phyloP scores from a whole-genome alignment of 2,888 invertebrate genomes.

The Oscheius onirici region DNA sequence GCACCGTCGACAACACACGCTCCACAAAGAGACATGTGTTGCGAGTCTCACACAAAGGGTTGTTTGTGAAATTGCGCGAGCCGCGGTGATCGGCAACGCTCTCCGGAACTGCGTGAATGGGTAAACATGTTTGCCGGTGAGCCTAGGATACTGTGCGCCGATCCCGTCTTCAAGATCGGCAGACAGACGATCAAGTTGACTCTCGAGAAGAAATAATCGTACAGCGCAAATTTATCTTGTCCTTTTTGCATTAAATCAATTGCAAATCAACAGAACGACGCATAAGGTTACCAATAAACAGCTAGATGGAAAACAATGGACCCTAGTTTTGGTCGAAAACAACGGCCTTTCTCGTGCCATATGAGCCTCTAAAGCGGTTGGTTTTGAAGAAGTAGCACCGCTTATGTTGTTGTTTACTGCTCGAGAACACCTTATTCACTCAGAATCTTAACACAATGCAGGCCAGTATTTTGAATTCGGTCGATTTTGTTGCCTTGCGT shows the following conservation, averaged over 20 bases:
- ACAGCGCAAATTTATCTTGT: background rate
- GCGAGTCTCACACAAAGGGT: conserved; percentile 21
- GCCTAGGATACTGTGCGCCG: conserved; percentile 7
- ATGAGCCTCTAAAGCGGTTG: conserved; percentile 17
- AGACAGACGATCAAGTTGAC: background rate
- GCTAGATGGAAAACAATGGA: conserved; percentile 10
- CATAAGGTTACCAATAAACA: conserved; percentile 16
- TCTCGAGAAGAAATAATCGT: background rate
- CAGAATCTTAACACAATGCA: too few species aligned
- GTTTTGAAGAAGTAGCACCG: background rate
- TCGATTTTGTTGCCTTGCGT: too few species aligned
- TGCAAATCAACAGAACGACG: background rate
- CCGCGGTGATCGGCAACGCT: conserved; percentile 8
- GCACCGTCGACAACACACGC: conserved; percentile 14
- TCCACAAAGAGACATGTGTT: conserved; percentile 24
- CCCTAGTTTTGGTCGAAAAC: background rate
- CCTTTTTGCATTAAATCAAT: background rate
- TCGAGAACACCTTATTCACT: background rate
- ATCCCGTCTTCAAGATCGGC: background rate
- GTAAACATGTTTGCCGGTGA: conserved; percentile 28
- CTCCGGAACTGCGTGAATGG: conserved; percentile 21
- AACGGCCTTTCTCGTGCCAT: conserved; percentile 12
- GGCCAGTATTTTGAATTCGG: too few species aligned
- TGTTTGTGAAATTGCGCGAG: conserved; percentile 27
- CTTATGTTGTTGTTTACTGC: conserved; percentile 6